A percentile compares a stretch with the other conserved stretches of the same genome.
These are phyloP conservation scores for Drosophila aldrichi DNA, from an alignment of 2,888 invertebrate genomes.

Conservation along the genomic window DNA sequence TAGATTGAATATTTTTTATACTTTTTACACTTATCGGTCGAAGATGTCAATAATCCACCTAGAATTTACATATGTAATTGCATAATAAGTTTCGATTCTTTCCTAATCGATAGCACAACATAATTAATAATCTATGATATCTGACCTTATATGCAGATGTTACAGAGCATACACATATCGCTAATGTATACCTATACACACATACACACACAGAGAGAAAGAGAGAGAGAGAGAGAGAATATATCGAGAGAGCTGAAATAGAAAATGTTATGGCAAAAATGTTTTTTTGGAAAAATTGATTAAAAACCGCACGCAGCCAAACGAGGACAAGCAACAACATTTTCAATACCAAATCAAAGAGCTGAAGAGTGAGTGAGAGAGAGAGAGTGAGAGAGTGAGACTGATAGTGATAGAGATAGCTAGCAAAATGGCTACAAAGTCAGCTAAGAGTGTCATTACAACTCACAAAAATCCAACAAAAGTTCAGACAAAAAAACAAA, in stretches of 20 bases:
- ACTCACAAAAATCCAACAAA: slow-evolving; percentile 68
- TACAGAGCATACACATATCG: not conserved
- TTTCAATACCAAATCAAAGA: slow-evolving; percentile 65
- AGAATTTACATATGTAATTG: no score
- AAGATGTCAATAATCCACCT: no score
- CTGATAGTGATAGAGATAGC: slow-evolving; percentile 22
- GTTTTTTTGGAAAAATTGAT: slow-evolving; percentile 66
- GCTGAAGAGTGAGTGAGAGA: not conserved
- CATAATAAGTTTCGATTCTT: no score
- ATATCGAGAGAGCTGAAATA: slow-evolving; percentile 15
- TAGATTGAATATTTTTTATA: no score
- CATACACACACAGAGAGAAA: slow-evolving; percentile 8
- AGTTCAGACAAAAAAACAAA: slow-evolving; percentile 22
- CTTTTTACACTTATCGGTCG: no score
- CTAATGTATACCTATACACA: not conserved
- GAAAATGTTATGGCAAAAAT: slow-evolving; percentile 51
- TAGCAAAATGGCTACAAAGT: slow-evolving; percentile 78
- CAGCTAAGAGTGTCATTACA: slow-evolving; percentile 82
- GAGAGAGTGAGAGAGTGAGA: not conserved
- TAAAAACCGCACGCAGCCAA: slow-evolving; percentile 65
- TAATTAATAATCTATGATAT: no score
- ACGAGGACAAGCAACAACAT: slow-evolving; percentile 33
- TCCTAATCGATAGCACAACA: no score
- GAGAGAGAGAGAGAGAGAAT: not conserved
- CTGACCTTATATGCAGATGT: not conserved